Percentiles rank a stretch among this genome's conserved stretches.
phyloP scores from a whole-genome alignment of 2,888 invertebrate genomes.

The Cylindroiulus punctatus region DNA sequence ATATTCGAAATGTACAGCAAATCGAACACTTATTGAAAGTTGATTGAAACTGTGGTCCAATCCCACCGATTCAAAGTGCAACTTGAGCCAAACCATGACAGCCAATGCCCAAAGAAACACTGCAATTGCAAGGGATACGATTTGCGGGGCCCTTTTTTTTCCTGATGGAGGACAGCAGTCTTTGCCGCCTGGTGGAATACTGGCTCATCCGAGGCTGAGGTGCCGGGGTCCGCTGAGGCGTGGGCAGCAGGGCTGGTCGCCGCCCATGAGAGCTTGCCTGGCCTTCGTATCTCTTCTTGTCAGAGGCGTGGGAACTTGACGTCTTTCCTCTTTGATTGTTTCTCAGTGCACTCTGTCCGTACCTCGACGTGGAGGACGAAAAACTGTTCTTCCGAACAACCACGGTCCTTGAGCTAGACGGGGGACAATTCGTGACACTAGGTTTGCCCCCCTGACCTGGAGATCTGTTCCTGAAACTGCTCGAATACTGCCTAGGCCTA shows the following conservation, averaged over 20 bases:
- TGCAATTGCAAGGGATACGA: neutral
- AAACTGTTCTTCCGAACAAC: neutral
- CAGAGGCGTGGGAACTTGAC: neutral
- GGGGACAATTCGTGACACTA: neutral
- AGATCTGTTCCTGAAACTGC: neutral
- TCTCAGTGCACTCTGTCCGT: neutral
- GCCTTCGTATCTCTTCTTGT: neutral
- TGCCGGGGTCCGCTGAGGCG: neutral
- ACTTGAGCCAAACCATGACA: neutral
- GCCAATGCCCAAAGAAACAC: neutral
- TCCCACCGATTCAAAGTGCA: too few species aligned
- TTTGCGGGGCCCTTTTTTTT: neutral
- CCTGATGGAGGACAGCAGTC: neutral
- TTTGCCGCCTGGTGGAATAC: neutral
- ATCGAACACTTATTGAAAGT: too few species aligned
- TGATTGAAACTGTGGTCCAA: too few species aligned
- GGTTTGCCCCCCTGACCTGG: neutral
- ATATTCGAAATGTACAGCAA: too few species aligned
- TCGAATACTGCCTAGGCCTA: neutral
- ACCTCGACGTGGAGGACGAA: neutral
- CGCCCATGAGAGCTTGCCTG: too few species aligned
- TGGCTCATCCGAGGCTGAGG: constrained; percentile 30
- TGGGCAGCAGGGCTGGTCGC: too few species aligned
- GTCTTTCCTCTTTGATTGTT: neutral
- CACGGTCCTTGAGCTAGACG: neutral